phyloP scores from a whole-genome alignment of 2,113 vertebrate species.

The Platichthys stellatus region DNA sequence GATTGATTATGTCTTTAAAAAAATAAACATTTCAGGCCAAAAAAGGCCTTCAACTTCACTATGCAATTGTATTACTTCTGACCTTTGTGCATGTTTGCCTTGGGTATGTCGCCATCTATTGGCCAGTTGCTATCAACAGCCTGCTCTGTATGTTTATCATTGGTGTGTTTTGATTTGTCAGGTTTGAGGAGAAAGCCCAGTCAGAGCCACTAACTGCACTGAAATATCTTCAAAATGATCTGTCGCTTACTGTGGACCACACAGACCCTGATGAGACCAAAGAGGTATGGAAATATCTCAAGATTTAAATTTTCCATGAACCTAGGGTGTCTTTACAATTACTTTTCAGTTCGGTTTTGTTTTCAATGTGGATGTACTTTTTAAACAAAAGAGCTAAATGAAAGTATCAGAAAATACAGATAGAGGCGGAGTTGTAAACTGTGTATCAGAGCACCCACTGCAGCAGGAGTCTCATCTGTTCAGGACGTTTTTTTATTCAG shows the following conservation, averaged over 20 bases:
- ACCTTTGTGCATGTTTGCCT: neutral
- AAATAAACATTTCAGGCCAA: too few relatives aligned
- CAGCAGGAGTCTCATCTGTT: neutral
- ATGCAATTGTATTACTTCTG: too few relatives aligned
- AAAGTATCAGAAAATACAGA: neutral
- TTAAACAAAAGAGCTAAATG: neutral
- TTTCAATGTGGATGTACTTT: neutral
- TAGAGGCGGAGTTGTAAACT: too few relatives aligned
- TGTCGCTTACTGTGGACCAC: slow-evolving; percentile 97
- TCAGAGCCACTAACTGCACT: slow-evolving; percentile 94
- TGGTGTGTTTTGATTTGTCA: slow-evolving; percentile 62
- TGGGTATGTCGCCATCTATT: slow-evolving; percentile 47
- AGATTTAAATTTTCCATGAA: too few relatives aligned
- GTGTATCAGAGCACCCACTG: too few relatives aligned
- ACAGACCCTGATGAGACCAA: slow-evolving; percentile 96
- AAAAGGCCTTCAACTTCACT: too few relatives aligned
- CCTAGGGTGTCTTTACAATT: neutral
- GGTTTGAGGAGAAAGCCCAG: slow-evolving; percentile 98
- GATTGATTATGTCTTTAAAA: neutral
- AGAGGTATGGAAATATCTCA: slow-evolving; percentile 83
- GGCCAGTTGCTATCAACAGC: neutral
- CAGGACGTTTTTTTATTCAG: neutral
- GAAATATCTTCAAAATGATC: slow-evolving; percentile 97
- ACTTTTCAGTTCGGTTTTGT: neutral
- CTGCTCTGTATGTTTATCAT: too few relatives aligned